Evolutionary conservation across 2,113 vertebrate species (phyloP).

Genomic region (Oplegnathus fasciatus): DNA sequence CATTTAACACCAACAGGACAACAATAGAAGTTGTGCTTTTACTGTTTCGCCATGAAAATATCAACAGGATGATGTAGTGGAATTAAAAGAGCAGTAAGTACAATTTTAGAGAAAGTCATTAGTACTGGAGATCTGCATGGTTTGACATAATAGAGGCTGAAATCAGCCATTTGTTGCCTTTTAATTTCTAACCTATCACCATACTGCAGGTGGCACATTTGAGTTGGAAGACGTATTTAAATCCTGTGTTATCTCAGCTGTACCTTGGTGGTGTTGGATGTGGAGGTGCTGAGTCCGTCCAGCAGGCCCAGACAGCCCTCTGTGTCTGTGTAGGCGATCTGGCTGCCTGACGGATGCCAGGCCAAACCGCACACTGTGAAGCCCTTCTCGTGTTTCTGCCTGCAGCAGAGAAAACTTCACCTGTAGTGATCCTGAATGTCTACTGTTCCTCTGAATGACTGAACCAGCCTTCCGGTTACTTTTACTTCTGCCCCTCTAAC

Average conservation of each 20-base stretch:
- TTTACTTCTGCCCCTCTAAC: background rate
- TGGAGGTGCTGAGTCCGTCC: constrained; percentile 83
- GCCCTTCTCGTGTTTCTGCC: constrained; percentile 94
- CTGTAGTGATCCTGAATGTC: background rate
- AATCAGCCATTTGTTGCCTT: too few relatives aligned
- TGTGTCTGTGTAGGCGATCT: constrained; percentile 92
- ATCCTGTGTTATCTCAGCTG: rapidly evolving
- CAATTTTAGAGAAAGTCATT: too few relatives aligned
- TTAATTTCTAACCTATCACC: background rate
- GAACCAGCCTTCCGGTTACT: background rate
- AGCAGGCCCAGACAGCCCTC: constrained; percentile 94
- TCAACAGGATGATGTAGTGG: background rate
- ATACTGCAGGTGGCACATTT: too few relatives aligned
- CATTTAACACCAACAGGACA: background rate
- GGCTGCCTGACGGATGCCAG: constrained; percentile 90
- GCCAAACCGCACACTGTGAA: constrained; percentile 92
- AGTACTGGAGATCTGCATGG: too few relatives aligned
- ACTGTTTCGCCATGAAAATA: background rate
- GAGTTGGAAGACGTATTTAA: background rate
- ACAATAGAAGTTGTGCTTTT: background rate
- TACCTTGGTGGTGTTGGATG: constrained; percentile 51
- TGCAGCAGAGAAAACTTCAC: constrained; percentile 68
- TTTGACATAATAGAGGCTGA: too few relatives aligned
- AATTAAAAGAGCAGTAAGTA: background rate
- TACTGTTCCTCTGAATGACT: too few relatives aligned